Evolutionary conservation across 2,797 vertebrate genomes (phyloP).

Genomic region (Scomberomorus guttatus): DNA sequence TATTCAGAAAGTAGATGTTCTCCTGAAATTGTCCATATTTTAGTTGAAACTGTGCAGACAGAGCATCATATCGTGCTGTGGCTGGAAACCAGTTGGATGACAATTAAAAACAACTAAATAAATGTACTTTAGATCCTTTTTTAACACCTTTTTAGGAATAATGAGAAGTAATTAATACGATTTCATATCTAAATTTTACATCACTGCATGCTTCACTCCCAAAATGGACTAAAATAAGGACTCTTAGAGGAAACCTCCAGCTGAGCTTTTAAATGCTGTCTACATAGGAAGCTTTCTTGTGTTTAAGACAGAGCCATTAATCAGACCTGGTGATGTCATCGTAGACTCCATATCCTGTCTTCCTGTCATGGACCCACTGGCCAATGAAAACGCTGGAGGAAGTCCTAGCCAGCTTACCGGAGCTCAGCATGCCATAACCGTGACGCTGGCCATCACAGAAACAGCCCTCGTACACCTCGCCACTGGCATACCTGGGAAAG

Average conservation of each 20-base stretch:
- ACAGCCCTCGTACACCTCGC: constrained; percentile 96
- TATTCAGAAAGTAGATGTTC: constrained; percentile 1
- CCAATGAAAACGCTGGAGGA: constrained; percentile 97
- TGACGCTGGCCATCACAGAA: constrained; percentile 94
- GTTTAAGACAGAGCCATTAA: not conserved
- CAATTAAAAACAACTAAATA: no score
- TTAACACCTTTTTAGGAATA: no score
- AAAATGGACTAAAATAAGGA: not conserved
- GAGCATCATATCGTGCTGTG: no score
- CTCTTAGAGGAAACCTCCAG: not conserved
- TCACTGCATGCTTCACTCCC: no score
- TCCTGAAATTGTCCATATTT: not conserved
- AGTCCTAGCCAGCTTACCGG: constrained; percentile 90
- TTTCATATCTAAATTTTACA: no score
- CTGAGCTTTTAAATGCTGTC: not conserved
- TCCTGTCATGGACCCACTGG: constrained; percentile 94
- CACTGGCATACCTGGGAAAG: constrained; percentile 77
- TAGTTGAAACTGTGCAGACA: no score
- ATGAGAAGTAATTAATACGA: no score
- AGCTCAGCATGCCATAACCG: constrained; percentile 94
- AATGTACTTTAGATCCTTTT: no score
- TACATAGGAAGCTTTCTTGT: not conserved
- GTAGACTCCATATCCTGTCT: constrained; percentile 94
- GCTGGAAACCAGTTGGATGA: no score
- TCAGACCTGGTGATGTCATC: constrained; percentile 95